phyloP scores from a whole-genome alignment of 2,797 vertebrate species.

The Streptopelia turtur region DNA sequence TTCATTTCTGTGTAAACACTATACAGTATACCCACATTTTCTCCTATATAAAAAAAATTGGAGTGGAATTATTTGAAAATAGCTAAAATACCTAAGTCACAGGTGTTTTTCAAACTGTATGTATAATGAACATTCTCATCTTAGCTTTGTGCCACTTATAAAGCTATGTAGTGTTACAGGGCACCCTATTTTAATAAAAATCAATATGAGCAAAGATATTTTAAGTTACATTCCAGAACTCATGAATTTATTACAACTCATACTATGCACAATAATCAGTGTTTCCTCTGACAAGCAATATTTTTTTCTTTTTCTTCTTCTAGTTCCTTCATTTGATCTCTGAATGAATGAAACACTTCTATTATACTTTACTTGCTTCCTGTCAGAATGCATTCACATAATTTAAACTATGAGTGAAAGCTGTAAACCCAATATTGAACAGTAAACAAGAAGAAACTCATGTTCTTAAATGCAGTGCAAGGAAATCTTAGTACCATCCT shows the following conservation, averaged over 20 bases:
- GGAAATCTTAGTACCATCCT: conserved; percentile 14
- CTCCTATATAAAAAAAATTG: not conserved
- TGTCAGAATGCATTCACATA: conserved; percentile 21
- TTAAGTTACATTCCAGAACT: conserved; percentile 60
- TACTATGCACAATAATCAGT: conserved; percentile 48
- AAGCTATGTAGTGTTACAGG: conserved; percentile 43
- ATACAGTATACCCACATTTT: not conserved
- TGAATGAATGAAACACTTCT: conserved; percentile 40
- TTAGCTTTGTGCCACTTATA: conserved; percentile 36
- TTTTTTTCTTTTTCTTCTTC: conserved; percentile 13
- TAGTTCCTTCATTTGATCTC: conserved; percentile 49
- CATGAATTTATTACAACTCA: conserved; percentile 57
- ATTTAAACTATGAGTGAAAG: conserved; percentile 55
- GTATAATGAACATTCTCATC: conserved; percentile 13
- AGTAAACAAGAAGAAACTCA: conserved; percentile 53
- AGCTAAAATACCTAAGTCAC: conserved; percentile 44
- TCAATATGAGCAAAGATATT: conserved; percentile 49
- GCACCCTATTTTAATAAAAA: conserved; percentile 20
- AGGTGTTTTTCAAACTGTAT: conserved; percentile 3
- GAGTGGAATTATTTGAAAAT: conserved; percentile 6
- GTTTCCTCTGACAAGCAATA: conserved; percentile 44
- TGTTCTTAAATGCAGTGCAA: conserved; percentile 30
- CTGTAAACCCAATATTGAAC: conserved; percentile 46
- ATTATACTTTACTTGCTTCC: conserved; percentile 13
- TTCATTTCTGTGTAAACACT: not conserved